Conservation (phyloP, 30 jellyfish, hydroid and myxozoan species). For the Pseudorhiza aurosa region DNA sequence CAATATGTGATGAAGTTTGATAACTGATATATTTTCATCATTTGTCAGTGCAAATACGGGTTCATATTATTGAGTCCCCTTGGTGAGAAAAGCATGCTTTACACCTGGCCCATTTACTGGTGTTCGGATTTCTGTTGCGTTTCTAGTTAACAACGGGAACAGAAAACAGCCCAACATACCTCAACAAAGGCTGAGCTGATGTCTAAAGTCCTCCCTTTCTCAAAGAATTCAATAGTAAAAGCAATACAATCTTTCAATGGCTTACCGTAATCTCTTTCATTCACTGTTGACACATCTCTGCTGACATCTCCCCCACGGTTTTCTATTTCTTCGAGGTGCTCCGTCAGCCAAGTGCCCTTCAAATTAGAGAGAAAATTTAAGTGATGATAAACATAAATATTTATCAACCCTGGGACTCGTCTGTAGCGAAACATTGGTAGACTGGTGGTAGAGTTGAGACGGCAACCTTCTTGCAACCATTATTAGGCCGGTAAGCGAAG, state of each 20-base stretch:
- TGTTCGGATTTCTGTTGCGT: not conserved
- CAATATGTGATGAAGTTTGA: no score
- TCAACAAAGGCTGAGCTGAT: not conserved
- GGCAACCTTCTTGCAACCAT: not conserved
- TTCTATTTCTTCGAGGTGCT: constrained; percentile 6
- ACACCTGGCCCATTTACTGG: constrained; percentile 17
- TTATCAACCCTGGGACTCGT: not conserved
- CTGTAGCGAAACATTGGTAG: not conserved
- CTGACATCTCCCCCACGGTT: constrained; percentile 9
- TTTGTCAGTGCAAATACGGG: no score
- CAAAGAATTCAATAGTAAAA: not conserved
- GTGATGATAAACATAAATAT: not conserved
- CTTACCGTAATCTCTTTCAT: constrained; percentile 26
- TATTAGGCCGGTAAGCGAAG: not conserved
- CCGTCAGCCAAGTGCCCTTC: constrained; percentile 29
- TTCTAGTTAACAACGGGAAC: not conserved
- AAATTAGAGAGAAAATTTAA: not conserved
- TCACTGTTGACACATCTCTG: constrained; percentile 19
- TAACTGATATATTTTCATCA: no score
- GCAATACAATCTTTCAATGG: not conserved
- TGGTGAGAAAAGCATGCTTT: not conserved
- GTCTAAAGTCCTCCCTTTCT: not conserved
- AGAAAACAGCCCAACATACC: not conserved
- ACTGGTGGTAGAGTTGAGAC: not conserved
- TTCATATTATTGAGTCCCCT: no score